Evolutionary conservation across 2,888 invertebrate genomes (phyloP).

Genomic region (Drosophila leonis): DNA sequence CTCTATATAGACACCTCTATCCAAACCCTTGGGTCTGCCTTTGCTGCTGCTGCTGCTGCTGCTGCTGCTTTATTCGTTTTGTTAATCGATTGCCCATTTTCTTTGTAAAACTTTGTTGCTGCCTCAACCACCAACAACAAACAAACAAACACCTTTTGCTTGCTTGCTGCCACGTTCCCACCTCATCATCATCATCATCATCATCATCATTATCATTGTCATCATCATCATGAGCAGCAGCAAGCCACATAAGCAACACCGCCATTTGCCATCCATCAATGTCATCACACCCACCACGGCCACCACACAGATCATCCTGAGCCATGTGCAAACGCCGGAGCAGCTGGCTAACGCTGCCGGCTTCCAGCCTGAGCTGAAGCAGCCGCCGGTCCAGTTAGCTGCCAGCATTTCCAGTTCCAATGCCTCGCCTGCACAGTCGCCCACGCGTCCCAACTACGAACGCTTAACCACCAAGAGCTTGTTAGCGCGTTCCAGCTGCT

Average conservation of each 20-base stretch:
- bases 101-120: constrained; percentile 74
- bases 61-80: constrained; percentile 60
- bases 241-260: constrained; percentile 61
- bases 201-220: constrained; percentile 37
- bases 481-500: constrained; percentile 63
- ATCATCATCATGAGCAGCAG: constrained; percentile 30
- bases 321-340: constrained; percentile 52
- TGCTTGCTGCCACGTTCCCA: constrained; percentile 47
- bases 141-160: constrained; percentile 50
- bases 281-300: constrained; percentile 78
- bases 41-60: constrained; percentile 21
- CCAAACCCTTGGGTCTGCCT: constrained; percentile 15
- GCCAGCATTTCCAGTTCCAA: constrained; percentile 58
- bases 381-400: constrained; percentile 17
- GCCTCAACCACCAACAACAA: constrained; percentile 39
- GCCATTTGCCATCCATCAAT: constrained; percentile 77
- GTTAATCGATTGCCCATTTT: constrained; percentile 76
- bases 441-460: constrained; percentile 53
- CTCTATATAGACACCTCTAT: constrained; percentile 4
- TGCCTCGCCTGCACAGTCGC: constrained; percentile 69
- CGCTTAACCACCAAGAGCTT: constrained; percentile 79
- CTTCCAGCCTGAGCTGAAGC: background rate
- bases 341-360: constrained; percentile 7
- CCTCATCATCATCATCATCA: constrained; percentile 32
- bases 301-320: constrained; percentile 77